Base-by-base conservation (phyloP, 1,140 invertebrate genomes). In the Drosophila repletoides region DNA sequence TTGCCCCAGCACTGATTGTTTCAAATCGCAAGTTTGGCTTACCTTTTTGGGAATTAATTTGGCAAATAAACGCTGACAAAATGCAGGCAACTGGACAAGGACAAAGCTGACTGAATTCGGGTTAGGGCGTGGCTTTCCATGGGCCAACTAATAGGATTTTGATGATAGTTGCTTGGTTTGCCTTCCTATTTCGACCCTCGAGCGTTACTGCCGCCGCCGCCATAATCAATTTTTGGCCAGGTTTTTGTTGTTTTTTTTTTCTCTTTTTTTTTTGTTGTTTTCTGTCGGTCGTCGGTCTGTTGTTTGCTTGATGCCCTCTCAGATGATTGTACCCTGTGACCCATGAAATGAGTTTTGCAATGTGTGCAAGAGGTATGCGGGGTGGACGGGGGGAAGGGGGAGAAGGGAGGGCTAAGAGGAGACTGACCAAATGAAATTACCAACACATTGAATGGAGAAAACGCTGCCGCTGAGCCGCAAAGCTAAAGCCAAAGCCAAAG, bases 21-120 rank as follows among this genome's bases (percentile, higher is more conserved):
- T 86, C 80, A 86, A 86, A 86, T 86, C 80, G 80, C 80, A 86
- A 80, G 81, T 86, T 86, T 84, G 77, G 77, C 77, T 81, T 86
- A 86, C 80, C 80, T 86, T 86, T 86, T 86, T 74, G 80, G 81
- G 80, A 86, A 86, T 86, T 86, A 86, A 86, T 86, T 86, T 86
- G 81, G 81, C 80, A 86, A 86, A 86, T 86, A 86, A 86, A 86
- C 76, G 80, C 80, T 86, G 81, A 86, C 80, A 86, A 86, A 86
- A 86, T 79, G 56, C 80, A 86, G 81, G 81, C 68, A 76, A 76
- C 80, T 76, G 80, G 67, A 80, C 75, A 80, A 84, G 72, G 75
- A 79, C 75, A 80, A 86, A 84, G 61, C 67, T 58, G 10, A 53
- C 58, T 49, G 31, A 46, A 43, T 52, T 41, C 48, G 28, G 58